Evolutionary conservation across 2,888 invertebrate species (phyloP).

Genomic region (Lasioglossum leucozonium): DNA sequence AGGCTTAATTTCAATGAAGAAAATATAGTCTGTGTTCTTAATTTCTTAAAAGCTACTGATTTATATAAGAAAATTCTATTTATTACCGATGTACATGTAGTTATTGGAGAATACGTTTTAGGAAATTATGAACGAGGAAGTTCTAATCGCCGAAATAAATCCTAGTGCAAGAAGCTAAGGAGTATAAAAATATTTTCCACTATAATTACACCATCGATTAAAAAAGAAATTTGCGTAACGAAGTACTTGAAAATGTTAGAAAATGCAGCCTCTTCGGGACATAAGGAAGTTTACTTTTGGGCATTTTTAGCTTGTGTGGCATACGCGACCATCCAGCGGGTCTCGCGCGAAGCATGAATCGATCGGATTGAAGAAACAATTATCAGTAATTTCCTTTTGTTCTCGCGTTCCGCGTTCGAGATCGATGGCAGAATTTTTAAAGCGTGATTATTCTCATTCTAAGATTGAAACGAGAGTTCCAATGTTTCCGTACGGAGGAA

Average conservation of each 20-base stretch:
- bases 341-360: neutral
- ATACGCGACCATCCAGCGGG: neutral
- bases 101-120: no score
- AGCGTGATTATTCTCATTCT: neutral
- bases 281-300: neutral
- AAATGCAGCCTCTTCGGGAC: neutral
- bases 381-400: neutral
- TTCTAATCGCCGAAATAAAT: no score
- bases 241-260: neutral
- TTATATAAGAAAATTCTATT: no score
- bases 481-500: neutral
- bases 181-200: no score
- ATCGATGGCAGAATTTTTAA: neutral
- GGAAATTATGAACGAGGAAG: no score
- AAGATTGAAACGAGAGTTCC: slow-evolving; percentile 17
- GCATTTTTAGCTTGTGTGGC: neutral
- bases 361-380: neutral
- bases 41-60: no score
- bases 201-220: no score
- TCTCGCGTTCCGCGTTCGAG: neutral
- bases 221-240: no score
- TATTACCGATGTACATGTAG: no score
- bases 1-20: no score
- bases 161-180: no score
- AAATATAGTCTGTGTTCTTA: no score